These are phyloP conservation scores for Phylloscopus collybita DNA, from an alignment of 2,797 vertebrate species.

Conservation along the genomic window DNA sequence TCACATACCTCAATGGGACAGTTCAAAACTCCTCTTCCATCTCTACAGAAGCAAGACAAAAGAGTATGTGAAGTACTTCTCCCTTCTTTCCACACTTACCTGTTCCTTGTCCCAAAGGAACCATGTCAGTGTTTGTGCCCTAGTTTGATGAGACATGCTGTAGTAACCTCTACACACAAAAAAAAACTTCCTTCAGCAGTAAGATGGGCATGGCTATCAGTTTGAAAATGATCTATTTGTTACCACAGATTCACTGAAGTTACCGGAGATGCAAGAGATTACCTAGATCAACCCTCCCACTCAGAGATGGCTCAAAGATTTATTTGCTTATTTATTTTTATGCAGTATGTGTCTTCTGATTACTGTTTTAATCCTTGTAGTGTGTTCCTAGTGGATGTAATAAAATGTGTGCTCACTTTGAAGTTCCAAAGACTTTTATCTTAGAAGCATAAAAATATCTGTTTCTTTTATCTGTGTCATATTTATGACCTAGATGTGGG, in stretches of 20 bases:
- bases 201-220: background rate
- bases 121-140: background rate
- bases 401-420: background rate
- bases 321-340: background rate
- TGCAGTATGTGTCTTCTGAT: background rate
- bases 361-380: background rate
- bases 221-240: background rate
- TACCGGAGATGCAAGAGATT: background rate
- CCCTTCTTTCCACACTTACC: background rate
- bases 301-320: background rate
- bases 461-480: background rate
- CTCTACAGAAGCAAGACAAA: background rate
- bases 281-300: accelerated
- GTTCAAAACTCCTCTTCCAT: background rate
- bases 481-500: background rate
- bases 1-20: background rate
- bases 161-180: background rate
- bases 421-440: background rate
- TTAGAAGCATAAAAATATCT: background rate
- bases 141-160: background rate
- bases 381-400: background rate
- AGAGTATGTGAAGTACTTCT: background rate
- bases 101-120: background rate
- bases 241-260: no score
- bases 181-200: background rate